Evolutionary conservation across 2,888 invertebrate genomes (phyloP), one percentile per base, ranked within the genome.

Genomic region (Smittia aterrima): DNA sequence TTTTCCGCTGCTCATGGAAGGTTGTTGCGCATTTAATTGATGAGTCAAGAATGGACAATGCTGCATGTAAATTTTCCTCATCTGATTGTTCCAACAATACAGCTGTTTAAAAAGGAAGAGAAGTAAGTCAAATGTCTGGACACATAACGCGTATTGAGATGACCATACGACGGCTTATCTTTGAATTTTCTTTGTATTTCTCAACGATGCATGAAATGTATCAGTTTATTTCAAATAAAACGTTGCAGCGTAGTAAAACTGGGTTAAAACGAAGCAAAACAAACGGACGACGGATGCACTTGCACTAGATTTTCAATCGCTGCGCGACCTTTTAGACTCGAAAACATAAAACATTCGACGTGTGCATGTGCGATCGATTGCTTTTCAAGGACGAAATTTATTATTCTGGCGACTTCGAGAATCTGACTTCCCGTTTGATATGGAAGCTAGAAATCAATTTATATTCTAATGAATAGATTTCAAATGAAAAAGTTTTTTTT

Each of bases 21-120:
- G 71, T 18, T 64, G 64, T 32, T 64, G 24, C 73, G 20, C 47
- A 47, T 16, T 47, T 47, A 47, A 41, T 64, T 22, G 73, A 73
- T 9, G 27, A 41, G 22, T 74, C 74, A 70, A 70, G 74, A 72
- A 70, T 64, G 53, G 73, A 73, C 20, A 73, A 27, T 73, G 18
- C 73, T 18, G 71, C 47, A 24, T 54, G 64, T 62, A 73, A 25
- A 13, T 16, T 64, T 64, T 40, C 64, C 32, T 73, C 73, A 73
- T 73, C 73, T 73, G 73, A 73, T 73, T 73, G 73, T 62, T 62
- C 73, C 73, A 40, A 73, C 64, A 73, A 64, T 40, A 27, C 64
- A 64, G 73, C 73, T 62, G 47, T 11, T 2, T 11, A 16, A 11
- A 16, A 18, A 32, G 25, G 25, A 66, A 13, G 66, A 27, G 27